Evolutionary conservation across 2,113 vertebrate genomes (phyloP).

Genomic region (Pantherophis guttatus): DNA sequence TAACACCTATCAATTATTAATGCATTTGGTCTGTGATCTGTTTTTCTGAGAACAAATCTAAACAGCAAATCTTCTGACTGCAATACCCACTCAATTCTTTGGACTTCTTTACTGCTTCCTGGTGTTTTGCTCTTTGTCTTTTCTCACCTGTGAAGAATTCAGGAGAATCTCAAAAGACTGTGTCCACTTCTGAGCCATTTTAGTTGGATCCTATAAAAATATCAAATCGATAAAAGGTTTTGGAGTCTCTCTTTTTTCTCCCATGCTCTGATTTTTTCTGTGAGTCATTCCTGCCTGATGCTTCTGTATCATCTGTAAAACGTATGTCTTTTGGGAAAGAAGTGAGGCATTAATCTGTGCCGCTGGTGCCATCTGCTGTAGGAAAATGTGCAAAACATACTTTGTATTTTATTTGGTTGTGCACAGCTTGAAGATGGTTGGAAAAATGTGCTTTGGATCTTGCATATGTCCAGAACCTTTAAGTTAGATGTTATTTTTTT

Average conservation of each 20-base stretch:
- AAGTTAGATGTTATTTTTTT: not conserved
- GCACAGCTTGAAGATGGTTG: not conserved
- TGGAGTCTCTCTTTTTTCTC: not conserved
- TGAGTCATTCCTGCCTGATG: not conserved
- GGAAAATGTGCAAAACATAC: not conserved
- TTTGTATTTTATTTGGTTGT: not conserved
- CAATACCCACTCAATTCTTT: not conserved
- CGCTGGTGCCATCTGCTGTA: conserved; percentile 69
- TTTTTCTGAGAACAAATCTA: not conserved
- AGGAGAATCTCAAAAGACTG: not conserved
- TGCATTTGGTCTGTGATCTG: not conserved
- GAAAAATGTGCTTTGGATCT: not conserved
- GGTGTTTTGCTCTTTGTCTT: not conserved
- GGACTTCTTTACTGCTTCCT: not conserved
- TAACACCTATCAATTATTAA: not conserved
- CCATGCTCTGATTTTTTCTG: not conserved
- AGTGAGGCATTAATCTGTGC: conserved; percentile 34
- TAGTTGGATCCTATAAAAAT: not conserved
- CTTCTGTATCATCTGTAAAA: conserved; percentile 6
- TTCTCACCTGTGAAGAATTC: not conserved
- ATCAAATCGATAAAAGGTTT: not conserved
- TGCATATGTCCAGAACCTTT: not conserved
- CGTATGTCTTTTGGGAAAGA: not conserved
- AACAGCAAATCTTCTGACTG: not conserved
- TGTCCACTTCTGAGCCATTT: not conserved